Conservation (phyloP, 2,113 vertebrate species). For the Elaphurus davidianus region DNA sequence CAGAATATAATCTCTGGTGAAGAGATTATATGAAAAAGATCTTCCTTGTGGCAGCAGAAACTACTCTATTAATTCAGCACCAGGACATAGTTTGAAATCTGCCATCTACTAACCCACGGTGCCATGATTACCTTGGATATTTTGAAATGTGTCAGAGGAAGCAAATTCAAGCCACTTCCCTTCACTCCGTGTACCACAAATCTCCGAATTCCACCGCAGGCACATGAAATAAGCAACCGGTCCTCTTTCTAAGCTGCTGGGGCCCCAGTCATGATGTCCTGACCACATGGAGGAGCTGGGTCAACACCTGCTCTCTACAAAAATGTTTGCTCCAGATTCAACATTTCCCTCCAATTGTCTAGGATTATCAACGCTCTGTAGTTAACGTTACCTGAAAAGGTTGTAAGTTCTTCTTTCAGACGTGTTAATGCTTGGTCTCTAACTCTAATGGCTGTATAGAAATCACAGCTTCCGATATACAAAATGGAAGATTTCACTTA, state of each 20-base stretch:
- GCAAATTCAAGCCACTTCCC: not conserved
- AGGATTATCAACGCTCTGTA: not conserved
- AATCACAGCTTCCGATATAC: not conserved
- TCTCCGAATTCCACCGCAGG: not conserved
- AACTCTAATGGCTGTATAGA: not conserved
- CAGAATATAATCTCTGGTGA: fast-evolving
- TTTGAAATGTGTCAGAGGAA: not conserved
- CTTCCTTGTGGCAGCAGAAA: not conserved
- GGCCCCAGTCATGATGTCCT: not conserved
- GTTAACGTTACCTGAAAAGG: not conserved
- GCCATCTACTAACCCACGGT: not conserved
- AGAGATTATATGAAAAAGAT: not conserved
- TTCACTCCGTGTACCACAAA: not conserved
- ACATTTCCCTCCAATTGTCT: not conserved
- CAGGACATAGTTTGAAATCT: not conserved
- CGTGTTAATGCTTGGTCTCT: not conserved
- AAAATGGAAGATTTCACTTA: not conserved
- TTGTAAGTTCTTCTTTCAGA: not conserved
- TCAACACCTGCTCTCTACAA: not conserved
- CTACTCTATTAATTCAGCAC: not conserved
- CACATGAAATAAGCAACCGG: slow-evolving; percentile 9
- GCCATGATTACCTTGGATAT: not conserved
- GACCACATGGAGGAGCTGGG: not conserved
- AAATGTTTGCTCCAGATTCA: not conserved
- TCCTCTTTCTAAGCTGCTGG: not conserved